Evolutionary conservation across 2,113 vertebrate genomes (phyloP).

Genomic region (Petromus typicus): DNA sequence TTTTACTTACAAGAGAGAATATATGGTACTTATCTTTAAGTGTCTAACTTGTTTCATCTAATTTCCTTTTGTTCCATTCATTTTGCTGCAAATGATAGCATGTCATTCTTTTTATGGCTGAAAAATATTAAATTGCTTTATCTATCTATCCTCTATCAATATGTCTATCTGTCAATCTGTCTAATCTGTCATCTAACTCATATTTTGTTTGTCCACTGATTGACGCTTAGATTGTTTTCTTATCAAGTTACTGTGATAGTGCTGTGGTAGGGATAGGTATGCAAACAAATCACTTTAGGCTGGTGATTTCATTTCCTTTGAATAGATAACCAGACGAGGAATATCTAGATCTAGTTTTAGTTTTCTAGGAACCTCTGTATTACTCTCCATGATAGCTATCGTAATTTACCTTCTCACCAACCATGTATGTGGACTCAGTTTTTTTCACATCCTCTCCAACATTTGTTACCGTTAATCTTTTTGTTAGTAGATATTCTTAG

Average conservation of each 20-base stretch:
- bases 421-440: neutral
- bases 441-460: neutral
- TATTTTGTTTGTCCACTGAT: neutral
- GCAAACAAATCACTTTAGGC: neutral
- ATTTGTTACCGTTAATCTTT: neutral
- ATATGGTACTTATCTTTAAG: neutral
- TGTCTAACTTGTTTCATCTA: neutral
- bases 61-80: neutral
- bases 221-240: neutral
- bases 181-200: neutral
- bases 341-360: neutral
- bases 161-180: neutral
- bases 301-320: neutral
- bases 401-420: neutral
- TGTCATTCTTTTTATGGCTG: neutral
- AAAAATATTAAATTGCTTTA: neutral
- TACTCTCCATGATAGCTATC: neutral
- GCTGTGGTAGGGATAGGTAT: neutral
- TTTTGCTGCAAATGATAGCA: neutral
- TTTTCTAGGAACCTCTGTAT: neutral
- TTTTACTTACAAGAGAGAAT: neutral
- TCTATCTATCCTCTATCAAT: neutral
- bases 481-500: neutral
- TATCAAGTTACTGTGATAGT: neutral
- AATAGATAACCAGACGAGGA: neutral